Evolutionary conservation across 2,797 vertebrate genomes (phyloP).

Genomic region (Lagorchestes hirsutus): DNA sequence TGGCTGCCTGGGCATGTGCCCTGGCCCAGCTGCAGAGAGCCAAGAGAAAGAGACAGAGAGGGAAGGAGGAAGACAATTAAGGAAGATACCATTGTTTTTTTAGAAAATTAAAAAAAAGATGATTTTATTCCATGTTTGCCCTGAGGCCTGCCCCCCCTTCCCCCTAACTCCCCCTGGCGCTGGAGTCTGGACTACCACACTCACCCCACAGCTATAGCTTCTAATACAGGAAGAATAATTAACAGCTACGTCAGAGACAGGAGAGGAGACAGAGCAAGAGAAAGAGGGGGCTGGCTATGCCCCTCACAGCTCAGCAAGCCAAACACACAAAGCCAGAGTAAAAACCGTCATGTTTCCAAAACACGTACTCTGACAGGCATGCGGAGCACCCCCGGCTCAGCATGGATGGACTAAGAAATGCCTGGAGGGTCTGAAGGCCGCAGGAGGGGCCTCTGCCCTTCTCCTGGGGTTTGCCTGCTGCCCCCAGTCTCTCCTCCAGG

Average conservation of each 20-base stretch:
- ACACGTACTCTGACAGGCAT: too few relatives aligned
- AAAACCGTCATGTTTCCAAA: conserved; percentile 5
- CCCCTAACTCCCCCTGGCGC: conserved; percentile 37
- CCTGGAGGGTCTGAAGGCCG: too few relatives aligned
- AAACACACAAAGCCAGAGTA: conserved; percentile 44
- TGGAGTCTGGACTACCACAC: neutral
- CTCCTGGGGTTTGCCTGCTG: too few relatives aligned
- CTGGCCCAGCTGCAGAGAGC: neutral
- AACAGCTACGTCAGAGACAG: conserved; percentile 38
- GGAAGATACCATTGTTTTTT: conserved; percentile 78
- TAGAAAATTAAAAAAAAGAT: conserved; percentile 79
- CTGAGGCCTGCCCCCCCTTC: conserved; percentile 55
- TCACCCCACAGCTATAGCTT: conserved; percentile 27
- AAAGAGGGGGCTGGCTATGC: conserved; percentile 67
- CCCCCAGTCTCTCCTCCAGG: neutral
- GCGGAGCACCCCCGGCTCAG: too few relatives aligned
- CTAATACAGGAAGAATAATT: conserved; percentile 19
- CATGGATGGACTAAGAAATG: too few relatives aligned
- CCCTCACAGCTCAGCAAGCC: conserved; percentile 76
- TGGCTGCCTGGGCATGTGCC: too few relatives aligned
- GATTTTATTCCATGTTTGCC: conserved; percentile 66
- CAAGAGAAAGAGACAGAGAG: conserved; percentile 45
- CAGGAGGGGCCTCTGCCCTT: too few relatives aligned
- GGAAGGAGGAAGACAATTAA: conserved; percentile 80
- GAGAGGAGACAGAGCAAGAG: conserved; percentile 6